Percentiles rank a stretch among this genome's conserved stretches.
Conservation (phyloP, 1,140 invertebrate species). For the Leptopilina boulardi region DNA sequence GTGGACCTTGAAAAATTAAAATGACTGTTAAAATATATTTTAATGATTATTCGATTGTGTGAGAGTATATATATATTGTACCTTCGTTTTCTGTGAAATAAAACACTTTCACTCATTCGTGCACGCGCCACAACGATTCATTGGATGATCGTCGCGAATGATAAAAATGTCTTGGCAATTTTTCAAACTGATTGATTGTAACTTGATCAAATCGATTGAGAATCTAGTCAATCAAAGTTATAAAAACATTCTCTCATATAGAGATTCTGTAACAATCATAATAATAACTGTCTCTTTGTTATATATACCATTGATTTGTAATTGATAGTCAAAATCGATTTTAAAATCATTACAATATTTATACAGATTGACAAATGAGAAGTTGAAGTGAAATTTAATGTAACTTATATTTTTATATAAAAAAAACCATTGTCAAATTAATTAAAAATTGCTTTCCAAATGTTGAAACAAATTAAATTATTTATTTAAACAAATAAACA, state of each 20-base stretch:
- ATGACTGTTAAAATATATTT: no score
- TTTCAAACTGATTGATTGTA: constrained; percentile 10
- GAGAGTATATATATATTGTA: no score
- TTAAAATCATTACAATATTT: not conserved
- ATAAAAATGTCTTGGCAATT: constrained; percentile 14
- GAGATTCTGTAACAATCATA: not conserved
- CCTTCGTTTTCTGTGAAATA: not conserved
- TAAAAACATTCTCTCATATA: not conserved
- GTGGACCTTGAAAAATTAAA: no score
- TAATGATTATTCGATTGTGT: no score
- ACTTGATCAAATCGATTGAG: constrained; percentile 9
- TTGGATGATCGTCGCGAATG: not conserved
- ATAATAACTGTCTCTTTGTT: constrained; percentile 2
- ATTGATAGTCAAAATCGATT: not conserved
- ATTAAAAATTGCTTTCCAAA: no score
- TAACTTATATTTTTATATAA: no score
- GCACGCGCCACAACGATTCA: constrained; percentile 1
- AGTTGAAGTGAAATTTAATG: no score
- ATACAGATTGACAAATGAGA: not conserved
- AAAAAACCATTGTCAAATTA: no score
- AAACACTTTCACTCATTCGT: not conserved
- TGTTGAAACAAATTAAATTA: no score
- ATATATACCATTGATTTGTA: not conserved
- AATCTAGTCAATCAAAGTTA: constrained; percentile 12
- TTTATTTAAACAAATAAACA: no score